A percentile compares a stretch with the other conserved stretches of the same genome.
Evolutionary conservation across 2,113 vertebrate genomes (phyloP).

Genomic region (Hystrix cristata): DNA sequence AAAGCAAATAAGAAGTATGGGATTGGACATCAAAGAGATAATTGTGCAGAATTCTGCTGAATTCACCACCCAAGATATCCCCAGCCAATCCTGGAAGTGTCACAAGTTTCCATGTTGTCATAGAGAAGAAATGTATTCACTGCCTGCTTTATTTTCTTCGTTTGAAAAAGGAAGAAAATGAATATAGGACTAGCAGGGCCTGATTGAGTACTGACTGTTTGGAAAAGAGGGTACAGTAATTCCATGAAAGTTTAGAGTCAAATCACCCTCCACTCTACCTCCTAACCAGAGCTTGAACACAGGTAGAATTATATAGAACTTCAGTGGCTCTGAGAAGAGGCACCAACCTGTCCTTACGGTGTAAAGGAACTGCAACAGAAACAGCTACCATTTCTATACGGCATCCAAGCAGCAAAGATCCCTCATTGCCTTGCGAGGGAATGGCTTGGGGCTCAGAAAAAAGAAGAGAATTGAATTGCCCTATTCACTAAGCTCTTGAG

Average conservation of each 20-base stretch:
- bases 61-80: not conserved
- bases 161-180: conserved; percentile 29
- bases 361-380: not conserved
- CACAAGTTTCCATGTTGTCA: not conserved
- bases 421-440: not conserved
- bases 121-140: not conserved
- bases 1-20: conserved; percentile 7
- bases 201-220: not conserved
- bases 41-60: not conserved
- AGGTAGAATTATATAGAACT: conserved; percentile 12
- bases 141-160: not conserved
- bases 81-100: not conserved
- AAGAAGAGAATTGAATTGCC: not conserved
- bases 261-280: not conserved
- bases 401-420: not conserved
- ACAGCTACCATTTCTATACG: too few relatives aligned
- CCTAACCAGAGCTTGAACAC: not conserved
- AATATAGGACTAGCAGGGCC: not conserved
- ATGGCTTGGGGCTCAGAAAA: not conserved
- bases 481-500: not conserved
- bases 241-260: not conserved
- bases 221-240: conserved; percentile 3
- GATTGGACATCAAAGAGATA: not conserved
- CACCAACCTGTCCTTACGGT: not conserved
- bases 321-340: not conserved